Base-by-base conservation (phyloP, 2,113 vertebrate species). In the Menidia beryllina region DNA sequence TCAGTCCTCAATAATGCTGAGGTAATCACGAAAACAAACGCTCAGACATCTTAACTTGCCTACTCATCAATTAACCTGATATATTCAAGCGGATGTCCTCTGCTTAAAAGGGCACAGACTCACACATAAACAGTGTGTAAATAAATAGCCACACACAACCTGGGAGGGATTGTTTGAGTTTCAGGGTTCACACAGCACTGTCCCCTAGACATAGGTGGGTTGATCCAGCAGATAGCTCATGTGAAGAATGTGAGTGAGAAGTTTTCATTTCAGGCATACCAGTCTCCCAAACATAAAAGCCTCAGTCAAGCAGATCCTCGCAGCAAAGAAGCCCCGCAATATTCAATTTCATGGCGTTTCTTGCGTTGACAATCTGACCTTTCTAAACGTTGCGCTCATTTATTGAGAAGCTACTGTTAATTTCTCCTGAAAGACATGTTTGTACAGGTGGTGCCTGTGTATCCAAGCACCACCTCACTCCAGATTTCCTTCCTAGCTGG, bases 121-220 rank as follows among this genome's bases (percentile, higher is more conserved):
- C 30, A 34, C 48, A 27, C 30, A 25, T 45, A 20, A 53, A 34
- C 23, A 25, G 19, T 10, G 20, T 24, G 62, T 34, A 55, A 69
- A 50, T 43, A 52, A 55, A 69, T 1, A 23, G 41, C 20, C 50
- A 39, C 47, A 76, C n/a, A 72, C 12, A 63, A n/a, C 3, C 49
- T n/a, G 8, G 50, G n/a, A 67, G 25, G 2, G 34, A n/a, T 20
- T 69, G 51, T 77, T 61, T 69, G 58, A 77, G 69, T 58, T 52
- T 71, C 17, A 58, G 24, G 69, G 67, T 58, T 87, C 74, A 86
- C 86, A 85, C 65, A 64, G 50, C 27, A 45, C 79, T 81, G 79
- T 68, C 47, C 76, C 26, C 67, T 86, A 82, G 75, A 85, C 86
- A 84, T 77, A 87, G 79, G 79, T 85, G 84, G 67, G 27, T 57